Conservation (phyloP, 1,140 invertebrate genomes). For the Dendroctonus ponderosae region DNA sequence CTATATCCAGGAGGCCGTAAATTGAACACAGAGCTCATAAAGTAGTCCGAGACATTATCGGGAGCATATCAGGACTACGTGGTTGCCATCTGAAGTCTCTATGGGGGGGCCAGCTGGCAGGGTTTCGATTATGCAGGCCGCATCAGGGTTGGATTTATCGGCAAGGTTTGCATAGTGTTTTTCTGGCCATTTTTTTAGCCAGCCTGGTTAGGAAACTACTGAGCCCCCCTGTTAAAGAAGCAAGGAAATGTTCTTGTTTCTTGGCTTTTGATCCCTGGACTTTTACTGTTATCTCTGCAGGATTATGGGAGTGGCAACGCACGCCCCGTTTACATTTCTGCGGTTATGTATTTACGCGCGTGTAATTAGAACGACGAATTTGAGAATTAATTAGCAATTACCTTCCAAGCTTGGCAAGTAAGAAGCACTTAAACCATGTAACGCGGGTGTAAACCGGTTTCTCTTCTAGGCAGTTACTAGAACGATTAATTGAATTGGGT, state of each 20-base stretch:
- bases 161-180: neutral
- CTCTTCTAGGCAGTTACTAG: too few relatives aligned
- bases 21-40: conserved; percentile 39
- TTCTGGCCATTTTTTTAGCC: neutral
- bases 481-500: too few relatives aligned
- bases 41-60: conserved; percentile 46
- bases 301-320: neutral
- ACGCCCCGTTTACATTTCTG: neutral
- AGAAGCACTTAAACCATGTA: neutral
- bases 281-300: too few relatives aligned
- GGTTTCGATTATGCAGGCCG: conserved; percentile 14
- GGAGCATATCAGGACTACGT: conserved; percentile 39
- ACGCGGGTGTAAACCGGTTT: neutral
- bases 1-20: conserved; percentile 43
- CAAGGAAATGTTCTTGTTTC: too few relatives aligned
- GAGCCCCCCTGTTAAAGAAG: too few relatives aligned
- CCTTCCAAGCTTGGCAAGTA: neutral
- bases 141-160: conserved; percentile 13
- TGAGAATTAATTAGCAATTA: conserved; percentile 1
- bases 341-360: neutral
- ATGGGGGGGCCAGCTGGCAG: conserved; percentile 1
- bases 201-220: neutral
- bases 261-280: too few relatives aligned
- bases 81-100: conserved; percentile 36
- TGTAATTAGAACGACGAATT: neutral